Base-by-base conservation (phyloP, 1,140 invertebrate genomes). In the Zaprionus africanus region DNA sequence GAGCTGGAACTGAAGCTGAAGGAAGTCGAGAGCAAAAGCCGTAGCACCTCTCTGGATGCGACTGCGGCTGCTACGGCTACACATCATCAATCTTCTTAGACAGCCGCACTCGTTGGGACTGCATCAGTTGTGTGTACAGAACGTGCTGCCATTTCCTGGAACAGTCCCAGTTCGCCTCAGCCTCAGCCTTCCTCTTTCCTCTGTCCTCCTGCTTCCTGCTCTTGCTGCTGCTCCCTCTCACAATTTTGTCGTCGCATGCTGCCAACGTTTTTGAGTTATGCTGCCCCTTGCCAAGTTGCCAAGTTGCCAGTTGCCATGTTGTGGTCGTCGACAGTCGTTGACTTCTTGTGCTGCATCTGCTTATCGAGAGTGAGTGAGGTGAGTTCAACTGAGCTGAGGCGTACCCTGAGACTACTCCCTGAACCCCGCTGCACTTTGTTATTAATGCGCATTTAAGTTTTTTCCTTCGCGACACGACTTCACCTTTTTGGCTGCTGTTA, bases 1-100 rank as follows among this genome's bases (percentile, higher is more conserved):
- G 15, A 43, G 41, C n/a, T 17, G 36, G 12, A 38, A 7, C 36
- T 38, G 36, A 15, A 38, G 36, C 36, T 38, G 36, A 15, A 38
- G 36, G 36, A 38, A 46, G 41, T 46, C 19, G 26, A 19, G 24
- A 43, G 31, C 24, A 57, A 66, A 57, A 43, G 65, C 66, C 61
- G 66, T n/a, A 49, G 65, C 57, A 62, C 62, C 76, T 70, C 46
- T 22, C 46, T 22, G 46, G 7, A 54, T 41, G 70, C 64, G 72
- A 79, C 63, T 41, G 71, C 64, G 73, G 79, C 69, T 78, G 82
- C 72, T 74, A 59, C 53, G 83, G 71, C 84, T 88, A 76, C 84
- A 87, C 85, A 88, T 88, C 84, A 88, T 88, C 84, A 88, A 88
- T 88, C 84, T 88, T 88, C 84, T 88, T 84, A 88, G 84, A 87